These are phyloP conservation scores for Benthosema pterotum DNA, from an alignment of 2,797 vertebrate species.

Conservation along the genomic window DNA sequence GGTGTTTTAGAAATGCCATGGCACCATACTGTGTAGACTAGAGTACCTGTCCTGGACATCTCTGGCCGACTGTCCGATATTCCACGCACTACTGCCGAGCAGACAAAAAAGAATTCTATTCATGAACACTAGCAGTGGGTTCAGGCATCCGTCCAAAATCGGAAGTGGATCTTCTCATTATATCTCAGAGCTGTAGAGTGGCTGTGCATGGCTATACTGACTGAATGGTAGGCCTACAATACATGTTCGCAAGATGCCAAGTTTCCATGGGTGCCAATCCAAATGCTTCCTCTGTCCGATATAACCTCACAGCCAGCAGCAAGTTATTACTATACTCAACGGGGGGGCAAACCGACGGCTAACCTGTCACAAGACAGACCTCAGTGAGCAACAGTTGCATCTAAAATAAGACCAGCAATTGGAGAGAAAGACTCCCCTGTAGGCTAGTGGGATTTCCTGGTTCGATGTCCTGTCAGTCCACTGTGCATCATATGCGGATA, in stretches of 20 bases:
- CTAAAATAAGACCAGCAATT: neutral
- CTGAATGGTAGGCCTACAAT: conserved; percentile 28
- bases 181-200: conserved; percentile 12
- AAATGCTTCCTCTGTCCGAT: neutral
- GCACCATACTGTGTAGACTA: conserved; percentile 3
- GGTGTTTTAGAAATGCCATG: conserved; percentile 34
- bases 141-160: conserved; percentile 41
- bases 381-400: neutral
- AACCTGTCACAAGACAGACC: neutral
- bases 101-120: conserved; percentile 60
- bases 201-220: conserved; percentile 24
- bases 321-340: neutral
- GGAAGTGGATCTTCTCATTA: conserved; percentile 44
- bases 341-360: no score
- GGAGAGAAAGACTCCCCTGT: neutral
- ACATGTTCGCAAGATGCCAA: conserved; percentile 17
- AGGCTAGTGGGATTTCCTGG: no score
- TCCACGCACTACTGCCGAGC: conserved; percentile 49
- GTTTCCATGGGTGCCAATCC: conserved; percentile 3
- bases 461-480: no score
- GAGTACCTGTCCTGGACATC: conserved; percentile 6
- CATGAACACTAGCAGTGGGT: conserved; percentile 33
- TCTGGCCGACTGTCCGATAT: conserved; percentile 43
- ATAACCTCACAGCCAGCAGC: neutral
- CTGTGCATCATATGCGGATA: no score